phyloP scores from a whole-genome alignment of 2,113 vertebrate species.

The Nesospiza acunhae region DNA sequence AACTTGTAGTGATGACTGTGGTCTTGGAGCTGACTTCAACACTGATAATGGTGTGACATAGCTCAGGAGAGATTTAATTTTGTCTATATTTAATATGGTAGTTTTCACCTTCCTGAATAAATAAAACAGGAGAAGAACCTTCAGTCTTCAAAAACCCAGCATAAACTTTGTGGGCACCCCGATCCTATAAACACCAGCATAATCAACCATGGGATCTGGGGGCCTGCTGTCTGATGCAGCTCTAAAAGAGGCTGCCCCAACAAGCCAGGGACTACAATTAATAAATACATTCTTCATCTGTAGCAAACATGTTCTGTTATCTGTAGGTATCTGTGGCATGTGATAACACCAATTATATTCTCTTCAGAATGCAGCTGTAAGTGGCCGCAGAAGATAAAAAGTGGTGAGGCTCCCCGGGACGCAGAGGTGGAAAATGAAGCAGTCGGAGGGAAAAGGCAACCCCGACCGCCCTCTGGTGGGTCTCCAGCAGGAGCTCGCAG shows the following conservation, averaged over 20 bases:
- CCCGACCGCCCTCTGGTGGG: constrained; percentile 63
- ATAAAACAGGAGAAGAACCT: background rate
- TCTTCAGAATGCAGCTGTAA: background rate
- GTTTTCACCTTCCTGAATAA: background rate
- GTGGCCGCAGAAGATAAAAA: background rate
- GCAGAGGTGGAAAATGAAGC: background rate
- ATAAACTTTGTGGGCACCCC: background rate
- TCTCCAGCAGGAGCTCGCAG: background rate
- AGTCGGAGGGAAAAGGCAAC: background rate
- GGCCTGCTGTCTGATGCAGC: background rate
- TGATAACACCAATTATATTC: background rate
- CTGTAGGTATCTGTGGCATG: background rate
- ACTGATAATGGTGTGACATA: background rate
- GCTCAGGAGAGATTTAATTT: background rate
- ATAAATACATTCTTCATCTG: background rate
- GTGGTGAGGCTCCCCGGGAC: background rate
- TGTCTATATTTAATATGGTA: background rate
- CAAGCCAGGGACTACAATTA: too few species aligned
- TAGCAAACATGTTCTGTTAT: background rate
- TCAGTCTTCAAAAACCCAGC: background rate
- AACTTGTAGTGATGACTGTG: background rate
- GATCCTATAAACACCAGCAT: background rate
- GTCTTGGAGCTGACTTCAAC: background rate
- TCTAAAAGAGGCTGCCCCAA: background rate
- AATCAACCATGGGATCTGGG: background rate